Base-by-base conservation (phyloP, 2,797 vertebrate species). In the Spizella passerina region DNA sequence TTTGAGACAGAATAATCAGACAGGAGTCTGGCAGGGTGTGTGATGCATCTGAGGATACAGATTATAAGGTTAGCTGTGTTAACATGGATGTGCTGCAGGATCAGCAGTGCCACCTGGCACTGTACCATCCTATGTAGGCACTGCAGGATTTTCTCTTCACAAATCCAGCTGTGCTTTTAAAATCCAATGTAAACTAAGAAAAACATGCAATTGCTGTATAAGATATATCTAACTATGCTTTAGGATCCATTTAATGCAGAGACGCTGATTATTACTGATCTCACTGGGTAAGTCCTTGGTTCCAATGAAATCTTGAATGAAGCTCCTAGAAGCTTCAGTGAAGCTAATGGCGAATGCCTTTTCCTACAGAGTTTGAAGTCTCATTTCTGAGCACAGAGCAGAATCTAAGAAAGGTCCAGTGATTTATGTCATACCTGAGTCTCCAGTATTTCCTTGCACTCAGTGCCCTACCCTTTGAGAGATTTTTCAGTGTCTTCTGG, bases 231-330 rank as follows among this genome's bases (percentile, higher is more conserved):
- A 56, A 56, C 18, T 52, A 10, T 60, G 46, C 38, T 71, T 82
- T 71, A 56, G 53, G 49, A 64, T 63, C 29, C 11, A 2, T 38
- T 89, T 17, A 32, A 30, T 46, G 32, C 61, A 80, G 36, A 66
- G 3, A 14, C 57, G 52, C 30, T 50, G 3, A 10, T 57, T 82
- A 53, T 61, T 68, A 44, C 30, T 73, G 22, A 17, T 52, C 29
- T 73, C 0, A 0, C 27, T 41, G 43, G 10, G 2, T 38, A 61
- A 88, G 11, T 12, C 20, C 23, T 43, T 61, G 23, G n/a, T 66
- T 82, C 26, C 41, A 56, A 3, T 39, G n/a, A 82, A 82, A 63
- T 88, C 36, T 61, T 81, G 30, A 53, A 17, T 32, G 23, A 88
- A 87, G 14, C 26, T 65, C 23, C 34, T 50, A 44, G 30, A 76